A percentile compares a stretch with the other conserved stretches of the same genome.
phyloP scores from a whole-genome alignment of 2,797 vertebrate genomes.

The Streptopelia turtur region DNA sequence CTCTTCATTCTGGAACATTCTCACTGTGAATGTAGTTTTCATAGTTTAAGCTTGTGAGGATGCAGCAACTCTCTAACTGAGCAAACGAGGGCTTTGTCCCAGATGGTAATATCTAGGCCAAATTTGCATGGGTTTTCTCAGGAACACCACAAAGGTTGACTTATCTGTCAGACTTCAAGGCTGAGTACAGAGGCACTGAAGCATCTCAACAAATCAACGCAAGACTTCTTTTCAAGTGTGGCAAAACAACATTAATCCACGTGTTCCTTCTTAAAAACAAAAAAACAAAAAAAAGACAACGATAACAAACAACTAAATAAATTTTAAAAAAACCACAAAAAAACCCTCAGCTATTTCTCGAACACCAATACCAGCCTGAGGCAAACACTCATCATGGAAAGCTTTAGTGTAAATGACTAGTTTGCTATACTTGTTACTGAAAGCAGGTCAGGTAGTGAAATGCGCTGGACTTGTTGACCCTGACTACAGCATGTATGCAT shows the following conservation, averaged over 20 bases:
- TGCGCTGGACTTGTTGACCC: neutral
- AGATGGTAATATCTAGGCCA: neutral
- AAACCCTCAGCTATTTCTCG: neutral
- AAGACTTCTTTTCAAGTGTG: neutral
- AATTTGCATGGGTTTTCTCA: neutral
- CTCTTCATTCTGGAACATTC: neutral
- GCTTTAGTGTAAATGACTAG: neutral
- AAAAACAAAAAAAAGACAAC: neutral
- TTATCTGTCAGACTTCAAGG: neutral
- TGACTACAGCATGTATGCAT: rapidly evolving
- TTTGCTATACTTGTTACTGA: neutral
- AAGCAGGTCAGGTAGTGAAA: neutral
- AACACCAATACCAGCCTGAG: neutral
- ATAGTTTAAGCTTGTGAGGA: neutral
- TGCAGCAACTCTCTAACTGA: neutral
- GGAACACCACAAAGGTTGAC: neutral
- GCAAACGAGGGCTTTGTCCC: neutral
- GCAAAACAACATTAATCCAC: neutral
- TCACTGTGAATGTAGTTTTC: neutral
- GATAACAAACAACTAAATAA: neutral
- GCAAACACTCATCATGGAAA: neutral
- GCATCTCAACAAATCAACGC: neutral
- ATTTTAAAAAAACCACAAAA: neutral
- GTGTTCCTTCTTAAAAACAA: neutral
- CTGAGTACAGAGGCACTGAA: neutral